A percentile compares a stretch with the other conserved stretches of the same genome.
phyloP scores from a whole-genome alignment of 1,140 invertebrate genomes.

The Metaphire vulgaris region DNA sequence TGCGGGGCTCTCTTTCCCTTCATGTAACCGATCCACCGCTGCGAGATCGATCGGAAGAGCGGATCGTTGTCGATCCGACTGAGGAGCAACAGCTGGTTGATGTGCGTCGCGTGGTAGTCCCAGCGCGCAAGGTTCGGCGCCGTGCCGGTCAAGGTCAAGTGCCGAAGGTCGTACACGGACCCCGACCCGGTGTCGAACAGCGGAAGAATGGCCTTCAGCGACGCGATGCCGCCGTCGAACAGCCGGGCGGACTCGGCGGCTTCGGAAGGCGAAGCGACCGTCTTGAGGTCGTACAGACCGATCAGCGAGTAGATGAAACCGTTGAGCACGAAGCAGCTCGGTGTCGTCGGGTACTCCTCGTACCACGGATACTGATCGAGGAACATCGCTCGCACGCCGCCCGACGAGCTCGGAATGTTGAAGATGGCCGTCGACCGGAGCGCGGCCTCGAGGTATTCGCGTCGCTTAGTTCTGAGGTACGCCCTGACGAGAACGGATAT shows the following conservation, averaged over 20 bases:
- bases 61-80: constrained; percentile 73
- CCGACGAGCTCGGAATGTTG: constrained; percentile 58
- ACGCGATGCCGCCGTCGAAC: constrained; percentile 77
- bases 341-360: constrained; percentile 95
- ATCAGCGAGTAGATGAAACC: constrained; percentile 97
- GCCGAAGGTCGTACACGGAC: constrained; percentile 92
- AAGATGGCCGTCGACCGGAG: constrained; percentile 73
- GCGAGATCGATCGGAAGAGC: constrained; percentile 73
- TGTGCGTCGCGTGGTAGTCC: constrained; percentile 98
- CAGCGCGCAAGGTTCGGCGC: constrained; percentile 83
- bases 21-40: constrained; percentile 92
- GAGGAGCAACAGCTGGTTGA: constrained; percentile 87
- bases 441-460: constrained; percentile 72
- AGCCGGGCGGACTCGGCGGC: constrained; percentile 51
- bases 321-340: constrained; percentile 91
- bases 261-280: constrained; percentile 68
- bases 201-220: constrained; percentile 79
- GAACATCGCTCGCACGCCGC: constrained; percentile 79
- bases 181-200: constrained; percentile 92
- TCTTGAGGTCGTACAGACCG: constrained; percentile 86
- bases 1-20: constrained; percentile 60
- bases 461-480: constrained; percentile 70
- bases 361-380: constrained; percentile 78
- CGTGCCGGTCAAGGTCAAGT: constrained; percentile 73
- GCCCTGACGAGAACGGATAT: constrained; percentile 86